Conservation (phyloP, 2,888 invertebrate species). For the Caenorhabditis japonica region DNA sequence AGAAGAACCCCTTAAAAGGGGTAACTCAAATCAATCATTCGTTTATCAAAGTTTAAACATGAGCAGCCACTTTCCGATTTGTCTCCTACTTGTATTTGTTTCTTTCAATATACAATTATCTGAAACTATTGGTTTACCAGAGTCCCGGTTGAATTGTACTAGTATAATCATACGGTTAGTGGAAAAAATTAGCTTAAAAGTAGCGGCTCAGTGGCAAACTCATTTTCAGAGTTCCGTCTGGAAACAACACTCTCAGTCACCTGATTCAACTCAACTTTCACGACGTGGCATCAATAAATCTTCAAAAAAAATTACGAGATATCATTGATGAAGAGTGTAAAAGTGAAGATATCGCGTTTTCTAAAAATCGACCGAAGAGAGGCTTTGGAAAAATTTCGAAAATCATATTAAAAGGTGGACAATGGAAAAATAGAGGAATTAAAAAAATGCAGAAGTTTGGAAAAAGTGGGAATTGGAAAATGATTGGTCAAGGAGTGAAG, state of each 20-base stretch:
- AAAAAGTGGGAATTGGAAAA: no score
- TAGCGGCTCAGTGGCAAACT: no score
- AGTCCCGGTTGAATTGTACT: no score
- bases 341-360: background rate
- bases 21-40: background rate
- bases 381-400: background rate
- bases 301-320: background rate
- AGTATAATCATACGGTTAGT: constrained; percentile 2
- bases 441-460: no score
- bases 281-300: background rate
- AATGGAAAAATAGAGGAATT: background rate
- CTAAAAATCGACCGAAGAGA: background rate
- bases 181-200: background rate
- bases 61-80: no score
- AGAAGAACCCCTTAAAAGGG: no score
- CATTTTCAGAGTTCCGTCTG: constrained; percentile 17
- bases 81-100: background rate
- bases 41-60: background rate
- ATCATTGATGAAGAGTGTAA: constrained; percentile 19
- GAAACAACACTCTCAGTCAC: constrained; percentile 2
- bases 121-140: no score
- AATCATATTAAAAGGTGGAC: background rate
- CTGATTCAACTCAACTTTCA: background rate
- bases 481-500: no score
- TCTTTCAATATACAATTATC: background rate